These are phyloP conservation scores for Peromyscus maniculatus DNA, from an alignment of 2,113 vertebrate species.

Conservation along the genomic window DNA sequence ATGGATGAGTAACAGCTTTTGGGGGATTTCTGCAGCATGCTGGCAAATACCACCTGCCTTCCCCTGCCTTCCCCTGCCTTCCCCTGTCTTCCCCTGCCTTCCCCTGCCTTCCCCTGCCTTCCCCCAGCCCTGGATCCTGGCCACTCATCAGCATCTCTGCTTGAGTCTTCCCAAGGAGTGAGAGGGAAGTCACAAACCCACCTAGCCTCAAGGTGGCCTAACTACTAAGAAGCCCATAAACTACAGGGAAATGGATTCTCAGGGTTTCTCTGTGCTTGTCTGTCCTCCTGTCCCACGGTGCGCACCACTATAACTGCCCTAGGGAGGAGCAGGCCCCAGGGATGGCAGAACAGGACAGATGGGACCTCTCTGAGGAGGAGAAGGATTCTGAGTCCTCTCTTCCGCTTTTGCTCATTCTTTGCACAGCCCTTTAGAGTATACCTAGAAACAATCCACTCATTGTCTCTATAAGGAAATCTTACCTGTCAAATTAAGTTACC, in stretches of 20 bases:
- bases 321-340: background rate
- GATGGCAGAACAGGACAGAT: background rate
- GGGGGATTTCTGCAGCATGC: accelerated
- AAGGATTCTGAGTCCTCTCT: background rate
- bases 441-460: background rate
- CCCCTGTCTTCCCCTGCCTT: accelerated
- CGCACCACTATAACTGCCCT: accelerated
- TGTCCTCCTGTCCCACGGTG: no score
- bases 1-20: background rate
- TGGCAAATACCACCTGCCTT: background rate
- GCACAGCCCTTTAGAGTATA: background rate
- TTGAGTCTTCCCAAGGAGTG: background rate
- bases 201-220: background rate
- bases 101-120: accelerated
- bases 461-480: background rate
- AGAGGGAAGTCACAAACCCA: background rate
- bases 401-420: background rate
- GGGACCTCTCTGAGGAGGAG: no score
- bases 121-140: background rate
- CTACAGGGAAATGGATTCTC: background rate
- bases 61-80: accelerated
- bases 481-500: background rate
- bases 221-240: background rate
- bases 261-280: background rate
- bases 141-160: background rate